Conservation (phyloP, 2,113 vertebrate genomes). For the Odobenus rosmarus region DNA sequence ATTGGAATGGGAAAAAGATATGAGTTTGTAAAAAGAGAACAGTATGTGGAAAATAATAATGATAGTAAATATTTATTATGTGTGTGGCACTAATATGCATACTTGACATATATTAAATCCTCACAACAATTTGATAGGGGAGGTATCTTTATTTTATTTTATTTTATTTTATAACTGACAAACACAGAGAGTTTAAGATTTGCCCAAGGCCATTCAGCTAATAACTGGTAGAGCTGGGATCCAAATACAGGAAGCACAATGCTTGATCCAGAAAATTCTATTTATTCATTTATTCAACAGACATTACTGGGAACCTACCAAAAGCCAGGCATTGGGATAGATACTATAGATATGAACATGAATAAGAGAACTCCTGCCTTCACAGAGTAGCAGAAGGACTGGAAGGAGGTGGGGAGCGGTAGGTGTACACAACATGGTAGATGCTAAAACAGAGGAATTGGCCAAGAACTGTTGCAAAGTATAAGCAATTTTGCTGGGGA, state of each 20-base stretch:
- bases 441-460: background rate
- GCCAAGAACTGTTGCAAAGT: background rate
- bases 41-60: conserved; percentile 21
- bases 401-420: background rate
- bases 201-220: background rate
- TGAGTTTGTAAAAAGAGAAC: background rate
- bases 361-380: background rate
- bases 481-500: background rate
- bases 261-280: background rate
- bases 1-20: background rate
- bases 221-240: background rate
- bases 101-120: conserved; percentile 5
- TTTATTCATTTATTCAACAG: background rate
- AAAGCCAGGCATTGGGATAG: background rate
- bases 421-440: background rate
- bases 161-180: conserved; percentile 12
- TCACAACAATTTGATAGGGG: background rate
- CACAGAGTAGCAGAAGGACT: background rate
- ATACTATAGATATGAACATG: background rate
- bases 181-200: background rate
- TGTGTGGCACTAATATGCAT: background rate
- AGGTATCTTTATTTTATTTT: background rate
- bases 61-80: background rate
- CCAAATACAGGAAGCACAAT: background rate
- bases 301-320: background rate